Percentiles rank a stretch among this genome's conserved stretches.
phyloP scores from a whole-genome alignment of 2,888 invertebrate genomes.

The Agapostemon virescens region DNA sequence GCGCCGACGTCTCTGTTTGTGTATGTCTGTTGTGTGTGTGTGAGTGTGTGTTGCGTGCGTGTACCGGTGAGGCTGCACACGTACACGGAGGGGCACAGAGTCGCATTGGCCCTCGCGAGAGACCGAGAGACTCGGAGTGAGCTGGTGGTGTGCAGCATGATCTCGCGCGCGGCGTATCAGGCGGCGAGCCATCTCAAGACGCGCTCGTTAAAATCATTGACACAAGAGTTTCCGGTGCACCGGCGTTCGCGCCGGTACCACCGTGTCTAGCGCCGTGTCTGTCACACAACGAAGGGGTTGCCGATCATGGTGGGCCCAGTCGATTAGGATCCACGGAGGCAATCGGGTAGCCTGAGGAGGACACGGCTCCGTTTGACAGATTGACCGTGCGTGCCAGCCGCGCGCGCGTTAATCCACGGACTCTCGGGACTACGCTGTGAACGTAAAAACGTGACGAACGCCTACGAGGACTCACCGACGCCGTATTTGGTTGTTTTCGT shows the following conservation, averaged over 20 bases:
- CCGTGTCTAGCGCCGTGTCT: conserved; percentile 3
- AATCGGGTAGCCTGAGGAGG: conserved; percentile 17
- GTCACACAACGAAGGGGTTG: neutral
- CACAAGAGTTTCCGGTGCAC: conserved; percentile 14
- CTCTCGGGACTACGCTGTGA: too few species aligned
- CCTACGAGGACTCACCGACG: conserved; percentile 84
- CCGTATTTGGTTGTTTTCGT: conserved; percentile 88
- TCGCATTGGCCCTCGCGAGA: conserved; percentile 6
- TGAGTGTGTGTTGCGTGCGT: neutral
- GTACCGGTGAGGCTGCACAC: too few species aligned
- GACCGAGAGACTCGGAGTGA: conserved; percentile 8
- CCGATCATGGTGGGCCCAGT: neutral
- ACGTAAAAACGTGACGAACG: conserved; percentile 31
- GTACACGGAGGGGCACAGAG: too few species aligned
- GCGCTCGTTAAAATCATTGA: conserved; percentile 27
- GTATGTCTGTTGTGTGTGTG: neutral
- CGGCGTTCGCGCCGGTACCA: neutral
- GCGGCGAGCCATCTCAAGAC: conserved; percentile 32
- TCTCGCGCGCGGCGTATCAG: conserved; percentile 26
- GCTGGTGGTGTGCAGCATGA: conserved; percentile 10
- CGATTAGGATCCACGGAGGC: neutral
- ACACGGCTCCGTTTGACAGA: conserved; percentile 65
- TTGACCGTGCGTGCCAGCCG: conserved; percentile 49
- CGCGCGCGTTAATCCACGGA: conserved; percentile 45
- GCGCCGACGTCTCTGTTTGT: too few species aligned